Conservation (phyloP, 2,797 vertebrate species). For the Epinephelus coioides region DNA sequence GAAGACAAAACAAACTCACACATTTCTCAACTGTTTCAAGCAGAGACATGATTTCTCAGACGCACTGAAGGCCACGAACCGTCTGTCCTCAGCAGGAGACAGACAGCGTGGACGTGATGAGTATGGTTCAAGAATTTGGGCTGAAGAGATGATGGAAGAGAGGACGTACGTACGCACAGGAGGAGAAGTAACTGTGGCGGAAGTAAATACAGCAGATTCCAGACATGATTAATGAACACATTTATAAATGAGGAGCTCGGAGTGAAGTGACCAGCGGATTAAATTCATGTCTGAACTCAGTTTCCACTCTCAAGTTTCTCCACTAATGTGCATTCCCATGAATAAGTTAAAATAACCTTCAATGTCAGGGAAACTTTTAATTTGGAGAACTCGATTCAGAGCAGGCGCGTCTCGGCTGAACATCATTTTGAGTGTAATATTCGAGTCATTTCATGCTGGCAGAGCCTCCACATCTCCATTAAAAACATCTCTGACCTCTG, state of each 20-base stretch:
- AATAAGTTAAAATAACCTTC: conserved; percentile 24
- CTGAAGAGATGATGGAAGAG: background rate
- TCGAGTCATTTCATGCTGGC: background rate
- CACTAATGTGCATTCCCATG: background rate
- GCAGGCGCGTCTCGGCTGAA: background rate
- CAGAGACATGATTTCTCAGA: background rate
- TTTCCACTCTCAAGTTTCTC: background rate
- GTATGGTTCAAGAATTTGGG: no score
- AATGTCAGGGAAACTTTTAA: background rate
- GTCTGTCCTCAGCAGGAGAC: background rate
- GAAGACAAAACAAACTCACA: background rate
- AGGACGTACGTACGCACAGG: background rate
- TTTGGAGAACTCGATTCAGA: background rate
- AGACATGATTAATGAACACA: background rate
- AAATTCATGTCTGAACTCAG: background rate
- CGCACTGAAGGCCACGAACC: background rate
- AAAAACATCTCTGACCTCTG: conserved; percentile 9
- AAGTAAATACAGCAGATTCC: background rate
- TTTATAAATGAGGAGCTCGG: no score
- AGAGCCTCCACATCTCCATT: background rate
- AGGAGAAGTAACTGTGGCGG: background rate
- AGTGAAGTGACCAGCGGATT: background rate
- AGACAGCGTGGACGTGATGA: background rate
- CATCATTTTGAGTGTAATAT: background rate
- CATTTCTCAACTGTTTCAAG: conserved; percentile 4